phyloP scores from a whole-genome alignment of 2,797 vertebrate species.

The Cyclopterus lumpus region DNA sequence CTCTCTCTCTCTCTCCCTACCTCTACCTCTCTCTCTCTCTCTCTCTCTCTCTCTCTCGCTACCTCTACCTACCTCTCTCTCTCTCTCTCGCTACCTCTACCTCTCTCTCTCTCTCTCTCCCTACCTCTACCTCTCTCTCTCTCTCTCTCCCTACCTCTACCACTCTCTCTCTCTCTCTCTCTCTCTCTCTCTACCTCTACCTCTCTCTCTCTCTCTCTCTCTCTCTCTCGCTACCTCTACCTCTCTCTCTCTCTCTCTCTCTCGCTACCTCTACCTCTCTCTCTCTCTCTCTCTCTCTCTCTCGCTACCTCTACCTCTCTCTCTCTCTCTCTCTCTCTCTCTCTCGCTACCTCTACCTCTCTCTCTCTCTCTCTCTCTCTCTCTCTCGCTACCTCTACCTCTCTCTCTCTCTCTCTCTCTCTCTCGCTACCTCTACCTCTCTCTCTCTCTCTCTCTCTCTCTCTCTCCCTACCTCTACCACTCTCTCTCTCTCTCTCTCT shows the following conservation, averaged over 20 bases:
- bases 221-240: too few species aligned
- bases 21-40: too few species aligned
- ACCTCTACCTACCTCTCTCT: too few species aligned
- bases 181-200: conserved; percentile 6
- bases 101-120: background rate
- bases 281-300: conserved; percentile 18
- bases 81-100: conserved; percentile 6
- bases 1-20: too few species aligned
- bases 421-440: background rate
- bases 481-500: background rate
- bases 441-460: too few species aligned
- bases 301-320: background rate
- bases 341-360: too few species aligned
- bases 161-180: conserved; percentile 15
- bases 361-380: background rate
- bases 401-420: conserved; percentile 16
- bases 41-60: background rate
- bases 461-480: too few species aligned
- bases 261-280: too few species aligned
- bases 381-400: too few species aligned
- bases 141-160: background rate
- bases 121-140: too few species aligned
- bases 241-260: background rate
- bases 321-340: too few species aligned
- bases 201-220: background rate